A percentile compares a stretch with the other conserved stretches of the same genome.
Conservation (phyloP, 2,797 vertebrate genomes). For the Novumbra hubbsi region DNA sequence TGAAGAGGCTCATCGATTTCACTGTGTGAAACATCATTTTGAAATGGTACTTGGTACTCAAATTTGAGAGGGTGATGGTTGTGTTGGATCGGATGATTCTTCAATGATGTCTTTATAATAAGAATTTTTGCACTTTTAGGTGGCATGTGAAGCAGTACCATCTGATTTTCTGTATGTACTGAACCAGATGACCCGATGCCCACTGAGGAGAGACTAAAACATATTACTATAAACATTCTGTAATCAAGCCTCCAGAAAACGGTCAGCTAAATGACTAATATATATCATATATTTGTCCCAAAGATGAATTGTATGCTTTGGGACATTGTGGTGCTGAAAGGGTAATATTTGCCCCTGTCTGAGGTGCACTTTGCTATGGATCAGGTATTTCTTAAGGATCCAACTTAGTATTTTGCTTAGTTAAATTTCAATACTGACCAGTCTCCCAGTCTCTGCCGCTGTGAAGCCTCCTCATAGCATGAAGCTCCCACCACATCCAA, state of each 20-base stretch:
- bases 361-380: too few relatives aligned
- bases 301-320: too few relatives aligned
- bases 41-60: slow-evolving; percentile 46
- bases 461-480: too few relatives aligned
- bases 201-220: background rate
- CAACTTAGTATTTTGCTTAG: too few relatives aligned
- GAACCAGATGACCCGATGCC: background rate
- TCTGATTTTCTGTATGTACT: slow-evolving; percentile 2
- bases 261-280: too few relatives aligned
- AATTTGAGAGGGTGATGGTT: slow-evolving; percentile 37
- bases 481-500: too few relatives aligned
- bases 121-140: slow-evolving; percentile 20
- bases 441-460: too few relatives aligned
- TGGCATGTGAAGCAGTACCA: background rate
- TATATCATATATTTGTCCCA: too few relatives aligned
- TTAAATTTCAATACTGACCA: too few relatives aligned
- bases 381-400: too few relatives aligned
- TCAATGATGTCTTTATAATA: slow-evolving; percentile 23
- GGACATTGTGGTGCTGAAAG: too few relatives aligned
- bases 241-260: background rate
- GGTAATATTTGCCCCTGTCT: too few relatives aligned
- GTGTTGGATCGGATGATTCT: slow-evolving; percentile 46
- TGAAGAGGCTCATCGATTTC: slow-evolving; percentile 64
- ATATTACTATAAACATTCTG: background rate
- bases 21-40: slow-evolving; percentile 57